phyloP scores from a whole-genome alignment of 2,888 invertebrate species.

The Ceramica pisi region DNA sequence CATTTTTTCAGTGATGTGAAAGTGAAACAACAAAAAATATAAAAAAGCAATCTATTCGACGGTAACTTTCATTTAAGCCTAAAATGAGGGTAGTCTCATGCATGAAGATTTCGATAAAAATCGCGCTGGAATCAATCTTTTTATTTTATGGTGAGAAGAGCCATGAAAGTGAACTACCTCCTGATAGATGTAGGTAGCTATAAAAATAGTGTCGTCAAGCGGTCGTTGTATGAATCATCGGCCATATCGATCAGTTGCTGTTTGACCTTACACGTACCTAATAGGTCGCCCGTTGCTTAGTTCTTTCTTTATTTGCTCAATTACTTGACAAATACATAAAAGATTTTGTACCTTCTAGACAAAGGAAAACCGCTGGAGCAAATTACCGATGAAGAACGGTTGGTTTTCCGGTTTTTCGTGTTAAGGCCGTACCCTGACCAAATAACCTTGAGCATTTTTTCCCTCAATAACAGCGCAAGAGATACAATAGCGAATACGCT shows the following conservation, averaged over 20 bases:
- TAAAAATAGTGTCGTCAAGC: slow-evolving; percentile 27
- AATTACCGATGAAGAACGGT: slow-evolving; percentile 3
- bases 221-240: slow-evolving; percentile 58
- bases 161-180: slow-evolving; percentile 33
- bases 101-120: slow-evolving; percentile 51
- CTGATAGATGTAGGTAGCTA: slow-evolving; percentile 25
- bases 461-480: no score
- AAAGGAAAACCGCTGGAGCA: slow-evolving; percentile 21
- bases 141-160: slow-evolving; percentile 48
- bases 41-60: slow-evolving; percentile 16
- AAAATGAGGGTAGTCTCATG: slow-evolving; percentile 37
- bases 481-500: no score
- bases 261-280: slow-evolving; percentile 67
- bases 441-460: no score
- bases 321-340: slow-evolving; percentile 25
- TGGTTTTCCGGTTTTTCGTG: neutral
- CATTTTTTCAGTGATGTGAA: neutral
- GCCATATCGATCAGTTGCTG: slow-evolving; percentile 68
- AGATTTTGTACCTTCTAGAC: slow-evolving; percentile 10
- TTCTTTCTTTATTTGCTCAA: slow-evolving; percentile 25
- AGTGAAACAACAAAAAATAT: slow-evolving; percentile 13
- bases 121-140: slow-evolving; percentile 42
- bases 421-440: no score
- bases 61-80: slow-evolving; percentile 30
- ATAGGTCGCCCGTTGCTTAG: slow-evolving; percentile 60